These are phyloP conservation scores for Hyles lineata DNA, from an alignment of 2,888 invertebrate species.

Conservation along the genomic window DNA sequence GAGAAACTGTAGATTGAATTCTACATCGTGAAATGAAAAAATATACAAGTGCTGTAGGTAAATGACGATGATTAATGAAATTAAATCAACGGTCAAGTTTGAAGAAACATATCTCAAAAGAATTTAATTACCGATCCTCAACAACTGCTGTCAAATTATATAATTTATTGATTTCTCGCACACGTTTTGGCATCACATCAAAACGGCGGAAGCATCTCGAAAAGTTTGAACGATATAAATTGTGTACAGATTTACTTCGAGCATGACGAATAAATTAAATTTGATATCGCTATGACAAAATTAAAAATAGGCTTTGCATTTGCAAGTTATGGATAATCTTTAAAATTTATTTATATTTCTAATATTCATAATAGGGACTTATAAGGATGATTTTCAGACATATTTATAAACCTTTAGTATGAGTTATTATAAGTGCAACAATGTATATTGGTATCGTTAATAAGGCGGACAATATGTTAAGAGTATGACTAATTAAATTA, in stretches of 20 bases:
- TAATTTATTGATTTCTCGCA: not conserved
- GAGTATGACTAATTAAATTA: not conserved
- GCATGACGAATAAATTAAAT: not conserved
- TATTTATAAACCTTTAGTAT: no score
- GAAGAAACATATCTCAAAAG: not conserved
- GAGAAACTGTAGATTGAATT: no score
- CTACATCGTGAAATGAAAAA: no score
- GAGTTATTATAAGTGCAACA: no score
- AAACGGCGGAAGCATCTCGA: not conserved
- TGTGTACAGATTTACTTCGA: no score
- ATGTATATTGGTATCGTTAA: no score
- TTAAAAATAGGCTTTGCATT: no score
- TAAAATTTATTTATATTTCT: no score
- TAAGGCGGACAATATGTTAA: not conserved
- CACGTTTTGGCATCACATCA: not conserved
- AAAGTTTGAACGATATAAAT: slow-evolving; percentile 23
- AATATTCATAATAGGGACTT: no score
- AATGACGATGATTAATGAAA: not conserved
- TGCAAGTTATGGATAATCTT: no score
- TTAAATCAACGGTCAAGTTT: not conserved
- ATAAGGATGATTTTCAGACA: no score
- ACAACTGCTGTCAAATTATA: not conserved
- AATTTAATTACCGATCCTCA: slow-evolving; percentile 10
- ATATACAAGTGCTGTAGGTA: not conserved
- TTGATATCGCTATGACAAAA: not conserved